phyloP scores from a whole-genome alignment of 2,797 vertebrate genomes.

The Parotocinclus haroldoi region DNA sequence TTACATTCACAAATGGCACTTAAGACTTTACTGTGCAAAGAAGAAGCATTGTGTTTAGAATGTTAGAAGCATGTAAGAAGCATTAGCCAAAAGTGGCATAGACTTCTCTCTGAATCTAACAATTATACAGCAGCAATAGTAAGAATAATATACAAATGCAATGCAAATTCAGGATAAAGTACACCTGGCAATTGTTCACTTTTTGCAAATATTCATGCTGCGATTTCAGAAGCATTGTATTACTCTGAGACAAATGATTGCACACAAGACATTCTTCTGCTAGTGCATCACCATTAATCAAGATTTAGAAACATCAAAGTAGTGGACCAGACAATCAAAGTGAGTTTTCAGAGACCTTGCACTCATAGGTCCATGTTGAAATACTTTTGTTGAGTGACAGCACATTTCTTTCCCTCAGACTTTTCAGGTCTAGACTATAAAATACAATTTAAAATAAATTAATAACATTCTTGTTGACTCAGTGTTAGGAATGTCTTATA shows the following conservation, averaged over 20 bases:
- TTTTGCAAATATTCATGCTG: too few species aligned
- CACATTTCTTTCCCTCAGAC: constrained; percentile 3
- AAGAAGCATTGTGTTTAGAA: too few species aligned
- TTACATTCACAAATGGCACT: too few species aligned
- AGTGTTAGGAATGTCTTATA: not conserved
- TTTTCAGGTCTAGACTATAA: not conserved
- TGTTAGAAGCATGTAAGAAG: too few species aligned
- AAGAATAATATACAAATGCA: too few species aligned
- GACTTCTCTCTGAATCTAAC: too few species aligned
- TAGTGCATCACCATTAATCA: constrained; percentile 21
- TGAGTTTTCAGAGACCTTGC: constrained; percentile 3
- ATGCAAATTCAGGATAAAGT: too few species aligned
- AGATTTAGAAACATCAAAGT: constrained; percentile 14
- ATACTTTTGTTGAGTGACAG: constrained; percentile 22
- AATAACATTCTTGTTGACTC: not conserved
- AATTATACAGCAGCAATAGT: too few species aligned
- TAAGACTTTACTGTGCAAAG: too few species aligned
- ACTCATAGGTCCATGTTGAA: constrained; percentile 23
- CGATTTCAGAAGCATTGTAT: not conserved
- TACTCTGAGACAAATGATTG: constrained; percentile 9
- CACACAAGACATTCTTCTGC: constrained; percentile 1
- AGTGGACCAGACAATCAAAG: not conserved
- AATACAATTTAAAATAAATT: constrained; percentile 10
- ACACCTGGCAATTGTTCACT: too few species aligned
- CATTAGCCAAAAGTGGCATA: too few species aligned